Evolutionary conservation across 2,888 invertebrate species (phyloP), one percentile per base, ranked within the genome.

Genomic region (Drosophila sordidula): DNA sequence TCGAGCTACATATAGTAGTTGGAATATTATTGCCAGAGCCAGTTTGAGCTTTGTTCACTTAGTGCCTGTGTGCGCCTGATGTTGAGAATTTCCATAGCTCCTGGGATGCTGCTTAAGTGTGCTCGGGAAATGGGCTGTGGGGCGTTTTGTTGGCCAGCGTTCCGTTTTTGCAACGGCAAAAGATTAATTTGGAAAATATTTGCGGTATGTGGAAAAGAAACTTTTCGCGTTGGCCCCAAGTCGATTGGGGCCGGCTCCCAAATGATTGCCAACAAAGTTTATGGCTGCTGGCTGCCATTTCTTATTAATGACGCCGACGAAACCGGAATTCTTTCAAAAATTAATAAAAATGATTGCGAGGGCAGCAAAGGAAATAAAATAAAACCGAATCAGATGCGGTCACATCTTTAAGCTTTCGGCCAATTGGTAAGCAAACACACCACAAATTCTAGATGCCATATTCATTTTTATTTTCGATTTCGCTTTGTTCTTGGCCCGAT

Each of bases 261-360:
- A 70, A 70, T 64, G 57, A 61, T 70, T 66, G 39, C 65, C 16
- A 70, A 49, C 46, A 36, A 51, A 70, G 75, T 67, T 75, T 70
- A 66, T 46, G 58, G 54, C 42, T 61, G 61, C 52, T 63, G 42
- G 55, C 49, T 44, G 75, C 71, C 71, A 75, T 66, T 71, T 62
- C 47, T 67, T 70, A 75, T 75, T 75, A 75, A 75, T 71, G 71
- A 57, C 65, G 45, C 26, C 54, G 50, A 46, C 64, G 46, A 56
- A 64, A 29, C 67, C 58, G 41, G 63, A 80, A 79, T 84, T 81
- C 81, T 70, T 84, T 65, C 12, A 61, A 81, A 75, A 79, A 79
- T 84, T 81, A 79, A 84, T 81, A 84, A 81, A 70, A 81, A 69
- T 67, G 68, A 79, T 81, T 76, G 74, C 62, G 34, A 46, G 55